Percentiles rank a stretch among this genome's conserved stretches.
Evolutionary conservation across 2,888 invertebrate species (phyloP).

Genomic region (Phyllotreta striolata): DNA sequence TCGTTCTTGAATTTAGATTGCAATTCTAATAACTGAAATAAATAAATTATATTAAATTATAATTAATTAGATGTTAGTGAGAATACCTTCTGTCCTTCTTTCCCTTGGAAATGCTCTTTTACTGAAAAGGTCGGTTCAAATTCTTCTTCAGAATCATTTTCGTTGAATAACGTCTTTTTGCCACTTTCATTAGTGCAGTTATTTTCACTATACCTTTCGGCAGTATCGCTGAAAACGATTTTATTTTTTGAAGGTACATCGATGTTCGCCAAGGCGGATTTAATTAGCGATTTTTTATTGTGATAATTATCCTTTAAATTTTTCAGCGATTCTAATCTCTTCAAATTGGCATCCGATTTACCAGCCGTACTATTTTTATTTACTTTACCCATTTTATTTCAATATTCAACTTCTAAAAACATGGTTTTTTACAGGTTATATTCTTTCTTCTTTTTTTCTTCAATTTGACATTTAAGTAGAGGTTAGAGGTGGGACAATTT

Average conservation of each 20-base stretch:
- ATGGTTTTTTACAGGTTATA: conserved; percentile 14
- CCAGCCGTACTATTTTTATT: conserved; percentile 39
- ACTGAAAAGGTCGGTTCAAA: conserved; percentile 68
- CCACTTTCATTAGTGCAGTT: conserved; percentile 33
- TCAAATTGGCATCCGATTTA: conserved; percentile 66
- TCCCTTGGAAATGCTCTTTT: conserved; percentile 73
- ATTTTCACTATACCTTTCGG: conserved; percentile 50
- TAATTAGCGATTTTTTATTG: conserved; percentile 70
- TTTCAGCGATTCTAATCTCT: conserved; percentile 72
- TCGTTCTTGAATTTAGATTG: conserved; percentile 79
- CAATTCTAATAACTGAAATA: conserved; percentile 70
- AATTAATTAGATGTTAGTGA: conserved; percentile 25
- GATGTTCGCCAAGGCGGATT: conserved; percentile 69
- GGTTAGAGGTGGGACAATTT: no score
- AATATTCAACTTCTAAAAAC: conserved; percentile 11
- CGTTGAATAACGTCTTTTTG: conserved; percentile 57
- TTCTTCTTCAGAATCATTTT: conserved; percentile 41
- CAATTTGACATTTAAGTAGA: no score
- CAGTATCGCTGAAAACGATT: conserved; percentile 69
- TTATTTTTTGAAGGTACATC: conserved; percentile 67
- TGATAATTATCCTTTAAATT: conserved; percentile 71
- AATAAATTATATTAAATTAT: conserved; percentile 4
- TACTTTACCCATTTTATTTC: conserved; percentile 37
- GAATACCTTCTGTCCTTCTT: conserved; percentile 68
- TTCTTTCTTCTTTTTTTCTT: conserved; percentile 37